Evolutionary conservation across 30 jellyfish, hydroid and myxozoan genomes (phyloP).

Genomic region (Chironex yamaguchii): DNA sequence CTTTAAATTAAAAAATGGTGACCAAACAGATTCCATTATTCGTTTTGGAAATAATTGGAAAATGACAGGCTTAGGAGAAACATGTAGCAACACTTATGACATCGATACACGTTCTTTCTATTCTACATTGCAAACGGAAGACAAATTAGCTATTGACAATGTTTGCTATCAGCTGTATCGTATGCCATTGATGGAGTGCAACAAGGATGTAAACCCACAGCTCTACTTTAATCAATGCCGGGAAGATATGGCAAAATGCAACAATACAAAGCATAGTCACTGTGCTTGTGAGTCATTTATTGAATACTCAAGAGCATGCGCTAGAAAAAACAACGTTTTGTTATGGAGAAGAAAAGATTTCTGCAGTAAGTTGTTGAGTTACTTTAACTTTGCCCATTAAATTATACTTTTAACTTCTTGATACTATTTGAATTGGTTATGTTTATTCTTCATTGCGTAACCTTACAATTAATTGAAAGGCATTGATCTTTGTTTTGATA

Average conservation of each 20-base stretch:
- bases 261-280: background rate
- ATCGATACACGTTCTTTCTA: constrained; percentile 12
- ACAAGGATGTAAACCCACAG: constrained; percentile 10
- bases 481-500: no score
- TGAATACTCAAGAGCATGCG: constrained; percentile 82
- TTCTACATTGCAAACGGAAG: background rate
- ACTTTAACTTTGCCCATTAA: no score
- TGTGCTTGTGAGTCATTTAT: constrained; percentile 79
- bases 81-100: constrained; percentile 47
- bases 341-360: constrained; percentile 64
- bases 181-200: constrained; percentile 37
- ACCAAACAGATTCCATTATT: constrained; percentile 12
- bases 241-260: constrained; percentile 71
- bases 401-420: no score
- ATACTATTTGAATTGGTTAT: no score
- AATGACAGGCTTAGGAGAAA: constrained; percentile 62
- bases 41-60: constrained; percentile 81
- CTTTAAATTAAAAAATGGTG: constrained; percentile 28
- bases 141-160: background rate
- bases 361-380: constrained; percentile 83
- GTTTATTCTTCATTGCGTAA: no score
- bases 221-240: constrained; percentile 53
- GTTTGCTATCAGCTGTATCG: constrained; percentile 41
- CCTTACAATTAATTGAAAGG: no score
- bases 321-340: constrained; percentile 29